These are phyloP conservation scores for Leptinotarsa tumamoca DNA, from an alignment of 2,888 invertebrate species.

Conservation along the genomic window DNA sequence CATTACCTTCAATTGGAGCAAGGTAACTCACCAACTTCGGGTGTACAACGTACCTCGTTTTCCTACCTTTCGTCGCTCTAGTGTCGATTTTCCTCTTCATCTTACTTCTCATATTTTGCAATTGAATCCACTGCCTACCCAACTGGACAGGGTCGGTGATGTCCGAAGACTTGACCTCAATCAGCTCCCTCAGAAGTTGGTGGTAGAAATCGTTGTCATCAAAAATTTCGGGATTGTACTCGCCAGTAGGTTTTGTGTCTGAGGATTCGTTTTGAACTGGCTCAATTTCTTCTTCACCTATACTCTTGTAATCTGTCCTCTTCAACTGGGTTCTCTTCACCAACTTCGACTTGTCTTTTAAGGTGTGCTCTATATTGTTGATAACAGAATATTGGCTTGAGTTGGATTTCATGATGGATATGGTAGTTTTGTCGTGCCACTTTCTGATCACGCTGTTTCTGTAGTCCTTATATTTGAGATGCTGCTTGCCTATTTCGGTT, in stretches of 20 bases:
- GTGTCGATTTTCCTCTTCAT: slow-evolving; percentile 95
- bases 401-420: slow-evolving; percentile 74
- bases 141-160: slow-evolving; percentile 87
- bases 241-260: slow-evolving; percentile 62
- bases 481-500: slow-evolving; percentile 69
- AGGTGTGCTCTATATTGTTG: slow-evolving; percentile 87
- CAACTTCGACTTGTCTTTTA: slow-evolving; percentile 82
- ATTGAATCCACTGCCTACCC: slow-evolving; percentile 89
- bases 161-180: slow-evolving; percentile 89
- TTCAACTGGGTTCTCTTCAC: slow-evolving; percentile 84
- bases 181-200: slow-evolving; percentile 89
- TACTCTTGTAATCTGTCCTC: slow-evolving; percentile 78
- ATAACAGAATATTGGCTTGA: slow-evolving; percentile 71
- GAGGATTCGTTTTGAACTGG: slow-evolving; percentile 47
- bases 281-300: slow-evolving; percentile 69
- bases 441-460: slow-evolving; percentile 88
- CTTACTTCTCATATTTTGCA: slow-evolving; percentile 91
- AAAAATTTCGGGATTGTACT: slow-evolving; percentile 86
- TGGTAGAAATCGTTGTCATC: slow-evolving; percentile 99
- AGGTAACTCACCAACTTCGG: slow-evolving; percentile 90
- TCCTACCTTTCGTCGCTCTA: slow-evolving; percentile 93
- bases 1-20: slow-evolving; percentile 79
- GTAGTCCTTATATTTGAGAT: slow-evolving; percentile 74
- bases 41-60: slow-evolving; percentile 87
- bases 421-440: slow-evolving; percentile 94